A percentile compares a stretch with the other conserved stretches of the same genome.
Conservation (phyloP, 2,888 invertebrate genomes). For the Microplitis deprimator region DNA sequence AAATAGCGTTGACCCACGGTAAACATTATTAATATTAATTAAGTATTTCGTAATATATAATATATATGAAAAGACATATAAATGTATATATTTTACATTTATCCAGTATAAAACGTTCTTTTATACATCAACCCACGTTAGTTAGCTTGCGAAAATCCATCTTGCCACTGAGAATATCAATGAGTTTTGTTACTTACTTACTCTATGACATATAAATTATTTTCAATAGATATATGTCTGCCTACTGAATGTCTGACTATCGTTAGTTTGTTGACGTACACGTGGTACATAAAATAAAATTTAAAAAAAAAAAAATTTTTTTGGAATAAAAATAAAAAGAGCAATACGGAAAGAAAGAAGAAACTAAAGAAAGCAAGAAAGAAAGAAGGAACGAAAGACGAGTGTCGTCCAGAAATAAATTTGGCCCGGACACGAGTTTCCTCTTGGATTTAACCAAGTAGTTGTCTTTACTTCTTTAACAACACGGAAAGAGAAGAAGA, state of each 20-base stretch:
- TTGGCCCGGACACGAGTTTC: constrained; percentile 47
- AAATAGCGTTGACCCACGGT: neutral
- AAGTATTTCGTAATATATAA: constrained; percentile 16
- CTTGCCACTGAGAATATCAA: constrained; percentile 39
- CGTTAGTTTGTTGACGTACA: constrained; percentile 2
- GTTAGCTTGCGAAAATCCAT: constrained; percentile 37
- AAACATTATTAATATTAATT: constrained; percentile 28
- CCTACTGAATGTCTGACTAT: neutral
- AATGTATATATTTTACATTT: constrained; percentile 10
- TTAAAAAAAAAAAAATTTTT: constrained; percentile 19
- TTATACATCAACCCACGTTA: constrained; percentile 24
- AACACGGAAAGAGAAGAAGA: neutral
- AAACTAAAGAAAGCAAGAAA: constrained; percentile 46
- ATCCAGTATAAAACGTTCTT: neutral
- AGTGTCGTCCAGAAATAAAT: constrained; percentile 59
- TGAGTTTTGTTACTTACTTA: constrained; percentile 27
- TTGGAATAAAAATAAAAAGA: constrained; percentile 9
- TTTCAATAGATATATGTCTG: constrained; percentile 18
- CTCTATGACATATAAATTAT: constrained; percentile 17
- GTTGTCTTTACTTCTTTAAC: constrained; percentile 8
- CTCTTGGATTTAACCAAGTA: constrained; percentile 4
- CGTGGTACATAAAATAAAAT: constrained; percentile 16
- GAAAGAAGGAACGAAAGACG: constrained; percentile 40
- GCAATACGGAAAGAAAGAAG: constrained; percentile 20
- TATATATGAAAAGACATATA: constrained; percentile 7